Evolutionary conservation across 2,797 vertebrate species (phyloP).

Genomic region (Myiothlypis chrysogaster): DNA sequence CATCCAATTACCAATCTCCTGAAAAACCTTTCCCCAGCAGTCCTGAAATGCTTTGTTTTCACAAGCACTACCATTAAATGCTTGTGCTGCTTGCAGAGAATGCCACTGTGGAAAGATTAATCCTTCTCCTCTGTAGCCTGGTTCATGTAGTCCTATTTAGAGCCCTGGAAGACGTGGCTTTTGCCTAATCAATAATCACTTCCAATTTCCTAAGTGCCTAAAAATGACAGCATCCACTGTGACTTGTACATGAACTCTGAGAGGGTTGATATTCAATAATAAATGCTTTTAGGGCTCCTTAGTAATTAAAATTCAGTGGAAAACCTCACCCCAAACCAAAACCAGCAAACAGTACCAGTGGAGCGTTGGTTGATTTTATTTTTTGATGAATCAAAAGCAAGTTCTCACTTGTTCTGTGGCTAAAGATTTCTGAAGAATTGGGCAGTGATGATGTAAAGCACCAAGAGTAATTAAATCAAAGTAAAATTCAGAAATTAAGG

Average conservation of each 20-base stretch:
- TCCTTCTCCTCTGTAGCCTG: not conserved
- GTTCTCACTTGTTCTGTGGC: not conserved
- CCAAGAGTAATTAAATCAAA: not conserved
- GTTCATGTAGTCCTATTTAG: not conserved
- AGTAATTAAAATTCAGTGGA: not conserved
- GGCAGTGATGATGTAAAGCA: not conserved
- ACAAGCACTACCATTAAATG: not conserved
- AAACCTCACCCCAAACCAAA: fast-evolving
- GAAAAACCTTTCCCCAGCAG: not conserved
- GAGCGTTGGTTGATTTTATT: not conserved
- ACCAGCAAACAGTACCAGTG: not conserved
- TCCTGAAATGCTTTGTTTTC: not conserved
- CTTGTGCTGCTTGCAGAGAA: not conserved
- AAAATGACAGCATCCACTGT: not conserved
- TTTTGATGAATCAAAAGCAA: not conserved
- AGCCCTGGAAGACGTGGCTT: not conserved
- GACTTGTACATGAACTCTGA: not conserved
- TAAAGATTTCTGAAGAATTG: not conserved
- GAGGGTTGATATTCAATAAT: not conserved
- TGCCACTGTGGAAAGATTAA: not conserved
- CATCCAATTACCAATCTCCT: not conserved
- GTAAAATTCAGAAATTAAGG: not conserved
- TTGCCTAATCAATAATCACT: not conserved
- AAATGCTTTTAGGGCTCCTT: not conserved
- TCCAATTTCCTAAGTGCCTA: not conserved